Conservation (phyloP, 2,113 vertebrate genomes). For the Pelecanus crispus region DNA sequence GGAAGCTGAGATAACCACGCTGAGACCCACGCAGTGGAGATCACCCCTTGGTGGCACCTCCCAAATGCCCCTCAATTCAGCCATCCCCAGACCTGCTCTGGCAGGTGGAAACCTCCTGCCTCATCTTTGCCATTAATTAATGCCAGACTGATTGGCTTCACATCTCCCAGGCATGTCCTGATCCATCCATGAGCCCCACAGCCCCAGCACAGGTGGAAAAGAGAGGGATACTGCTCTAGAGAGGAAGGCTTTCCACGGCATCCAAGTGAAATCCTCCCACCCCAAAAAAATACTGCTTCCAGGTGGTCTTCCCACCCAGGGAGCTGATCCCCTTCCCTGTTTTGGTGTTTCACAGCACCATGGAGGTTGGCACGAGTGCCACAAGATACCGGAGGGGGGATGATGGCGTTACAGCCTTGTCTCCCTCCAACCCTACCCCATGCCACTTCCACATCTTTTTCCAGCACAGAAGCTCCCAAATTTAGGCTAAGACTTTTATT, state of each 20-base stretch:
- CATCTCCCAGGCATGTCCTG: neutral
- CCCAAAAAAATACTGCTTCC: neutral
- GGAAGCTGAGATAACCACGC: neutral
- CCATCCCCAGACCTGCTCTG: neutral
- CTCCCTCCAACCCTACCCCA: neutral
- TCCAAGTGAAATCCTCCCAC: neutral
- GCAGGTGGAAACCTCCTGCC: neutral
- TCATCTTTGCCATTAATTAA: neutral
- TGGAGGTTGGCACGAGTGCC: neutral
- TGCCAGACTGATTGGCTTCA: neutral
- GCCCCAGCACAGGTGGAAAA: neutral
- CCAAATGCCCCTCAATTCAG: neutral
- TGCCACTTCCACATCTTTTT: neutral
- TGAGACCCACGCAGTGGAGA: fast-evolving
- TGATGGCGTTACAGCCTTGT: neutral
- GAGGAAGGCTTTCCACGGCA: neutral
- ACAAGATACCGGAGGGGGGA: neutral
- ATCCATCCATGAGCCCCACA: neutral
- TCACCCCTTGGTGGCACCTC: neutral
- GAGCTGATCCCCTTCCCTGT: neutral
- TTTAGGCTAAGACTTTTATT: neutral
- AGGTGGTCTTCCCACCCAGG: neutral
- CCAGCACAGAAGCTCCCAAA: neutral
- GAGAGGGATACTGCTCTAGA: neutral
- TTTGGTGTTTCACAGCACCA: neutral